These are phyloP conservation scores for Helicoverpa armigera DNA, from an alignment of 1,140 invertebrate genomes.

Conservation along the genomic window DNA sequence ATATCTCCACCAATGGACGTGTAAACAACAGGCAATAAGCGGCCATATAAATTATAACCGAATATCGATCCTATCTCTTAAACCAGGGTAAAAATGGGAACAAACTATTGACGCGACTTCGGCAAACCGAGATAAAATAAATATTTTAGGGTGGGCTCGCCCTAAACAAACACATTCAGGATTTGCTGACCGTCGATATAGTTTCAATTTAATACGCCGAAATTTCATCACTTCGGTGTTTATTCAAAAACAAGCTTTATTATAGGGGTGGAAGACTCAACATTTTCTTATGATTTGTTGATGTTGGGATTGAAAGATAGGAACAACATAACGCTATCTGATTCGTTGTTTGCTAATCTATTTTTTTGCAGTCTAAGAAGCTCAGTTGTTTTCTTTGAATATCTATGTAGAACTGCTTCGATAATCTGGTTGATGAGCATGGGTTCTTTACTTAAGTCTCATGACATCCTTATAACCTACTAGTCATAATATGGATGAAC, in stretches of 20 bases:
- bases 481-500: too few species aligned
- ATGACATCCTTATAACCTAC: too few species aligned
- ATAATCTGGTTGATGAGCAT: too few species aligned
- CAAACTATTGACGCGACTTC: constrained; percentile 84
- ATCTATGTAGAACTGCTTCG: not conserved
- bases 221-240: constrained; percentile 76
- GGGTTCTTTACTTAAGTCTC: too few species aligned
- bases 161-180: constrained; percentile 84
- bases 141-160: constrained; percentile 85
- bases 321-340: constrained; percentile 53
- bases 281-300: constrained; percentile 31
- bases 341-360: constrained; percentile 64
- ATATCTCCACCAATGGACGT: constrained; percentile 71
- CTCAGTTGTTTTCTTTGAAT: constrained; percentile 33
- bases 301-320: constrained; percentile 36
- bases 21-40: constrained; percentile 73
- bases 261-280: constrained; percentile 45
- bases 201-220: constrained; percentile 84
- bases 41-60: constrained; percentile 79
- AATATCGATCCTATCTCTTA: constrained; percentile 78
- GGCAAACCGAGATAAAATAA: constrained; percentile 85
- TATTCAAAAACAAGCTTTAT: constrained; percentile 63
- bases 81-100: constrained; percentile 79
- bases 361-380: constrained; percentile 55
- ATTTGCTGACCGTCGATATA: constrained; percentile 85